phyloP scores from a whole-genome alignment of 2,888 invertebrate species.

The Formica aserva region DNA sequence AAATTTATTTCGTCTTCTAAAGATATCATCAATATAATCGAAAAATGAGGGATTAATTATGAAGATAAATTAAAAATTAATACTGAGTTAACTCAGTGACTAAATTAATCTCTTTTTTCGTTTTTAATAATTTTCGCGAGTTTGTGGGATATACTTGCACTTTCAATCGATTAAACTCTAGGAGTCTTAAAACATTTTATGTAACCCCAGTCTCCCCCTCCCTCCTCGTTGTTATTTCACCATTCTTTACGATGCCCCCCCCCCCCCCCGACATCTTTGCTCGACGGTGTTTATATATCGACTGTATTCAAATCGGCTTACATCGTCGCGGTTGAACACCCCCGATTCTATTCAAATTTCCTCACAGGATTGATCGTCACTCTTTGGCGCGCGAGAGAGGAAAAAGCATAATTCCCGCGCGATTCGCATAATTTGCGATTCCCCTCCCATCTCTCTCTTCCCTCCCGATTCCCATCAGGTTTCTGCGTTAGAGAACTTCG shows the following conservation, averaged over 20 bases:
- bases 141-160: background rate
- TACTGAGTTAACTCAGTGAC: too few relatives aligned
- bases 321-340: background rate
- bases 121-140: background rate
- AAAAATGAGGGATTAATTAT: too few relatives aligned
- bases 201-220: background rate
- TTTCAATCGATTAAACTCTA: background rate
- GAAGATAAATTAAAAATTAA: too few relatives aligned
- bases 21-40: too few relatives aligned
- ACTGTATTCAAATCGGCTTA: constrained; percentile 48
- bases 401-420: constrained; percentile 62
- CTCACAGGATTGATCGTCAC: constrained; percentile 38
- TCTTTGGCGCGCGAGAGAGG: background rate
- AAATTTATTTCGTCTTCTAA: too few relatives aligned
- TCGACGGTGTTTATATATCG: constrained; percentile 12
- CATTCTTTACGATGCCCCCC: background rate
- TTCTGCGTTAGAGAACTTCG: constrained; percentile 56
- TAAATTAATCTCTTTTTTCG: background rate
- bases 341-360: constrained; percentile 51
- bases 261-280: background rate
- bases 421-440: constrained; percentile 70
- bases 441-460: constrained; percentile 52
- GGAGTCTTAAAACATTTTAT: constrained; percentile 1
- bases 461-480: constrained; percentile 8
- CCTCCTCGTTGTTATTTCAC: background rate